These are phyloP conservation scores for Lamproptera curius DNA, from an alignment of 2,888 invertebrate species.

Conservation along the genomic window DNA sequence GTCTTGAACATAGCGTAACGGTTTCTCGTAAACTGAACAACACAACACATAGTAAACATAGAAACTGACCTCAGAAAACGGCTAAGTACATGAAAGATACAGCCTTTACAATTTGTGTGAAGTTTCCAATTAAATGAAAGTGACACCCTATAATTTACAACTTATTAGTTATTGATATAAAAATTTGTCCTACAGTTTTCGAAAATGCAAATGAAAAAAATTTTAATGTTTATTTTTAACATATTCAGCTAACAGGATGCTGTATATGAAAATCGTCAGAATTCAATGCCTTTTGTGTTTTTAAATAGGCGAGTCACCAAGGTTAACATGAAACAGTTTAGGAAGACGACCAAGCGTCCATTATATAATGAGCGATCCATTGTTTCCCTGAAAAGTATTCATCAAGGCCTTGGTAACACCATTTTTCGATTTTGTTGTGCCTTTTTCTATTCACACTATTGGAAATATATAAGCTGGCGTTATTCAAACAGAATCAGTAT, in stretches of 20 bases:
- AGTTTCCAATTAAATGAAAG: too few species aligned
- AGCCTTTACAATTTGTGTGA: too few species aligned
- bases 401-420: slow-evolving; percentile 52
- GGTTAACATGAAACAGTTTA: slow-evolving; percentile 13
- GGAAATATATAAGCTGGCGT: slow-evolving; percentile 56
- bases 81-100: too few species aligned
- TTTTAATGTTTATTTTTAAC: too few species aligned
- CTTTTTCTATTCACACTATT: slow-evolving; percentile 40
- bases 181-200: too few species aligned
- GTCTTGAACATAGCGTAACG: too few species aligned
- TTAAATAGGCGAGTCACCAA: slow-evolving; percentile 3
- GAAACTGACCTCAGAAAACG: too few species aligned
- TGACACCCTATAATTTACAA: too few species aligned
- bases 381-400: slow-evolving; percentile 55
- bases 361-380: slow-evolving; percentile 64
- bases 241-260: slow-evolving; percentile 15
- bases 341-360: slow-evolving; percentile 23
- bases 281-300: slow-evolving; percentile 13
- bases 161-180: too few species aligned
- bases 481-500: slow-evolving; percentile 23
- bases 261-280: slow-evolving; percentile 1
- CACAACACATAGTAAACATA: too few species aligned
- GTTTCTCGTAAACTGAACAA: too few species aligned
- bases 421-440: slow-evolving; percentile 46
- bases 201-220: too few species aligned